phyloP scores from a whole-genome alignment of 37 sponge, comb jelly and placozoan species.

The Petrosia ficiformis region DNA sequence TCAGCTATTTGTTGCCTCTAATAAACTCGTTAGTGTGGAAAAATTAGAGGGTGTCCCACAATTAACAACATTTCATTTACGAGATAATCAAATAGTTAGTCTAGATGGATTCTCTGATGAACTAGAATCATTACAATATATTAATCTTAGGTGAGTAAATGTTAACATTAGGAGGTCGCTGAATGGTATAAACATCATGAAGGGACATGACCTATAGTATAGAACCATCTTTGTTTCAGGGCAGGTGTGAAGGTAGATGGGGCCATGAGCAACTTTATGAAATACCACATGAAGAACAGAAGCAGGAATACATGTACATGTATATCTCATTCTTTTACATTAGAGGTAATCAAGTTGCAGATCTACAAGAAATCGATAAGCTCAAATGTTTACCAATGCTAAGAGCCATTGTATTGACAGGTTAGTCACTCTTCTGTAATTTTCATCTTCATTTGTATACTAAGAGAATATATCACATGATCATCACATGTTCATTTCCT shows the following conservation, averaged over 20 bases:
- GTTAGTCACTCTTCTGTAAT: no score
- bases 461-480: no score
- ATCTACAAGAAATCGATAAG: constrained; percentile 61
- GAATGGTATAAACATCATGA: no score
- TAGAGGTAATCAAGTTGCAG: constrained; percentile 64
- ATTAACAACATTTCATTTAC: constrained; percentile 81
- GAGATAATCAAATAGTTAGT: constrained; percentile 71
- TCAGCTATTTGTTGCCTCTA: constrained; percentile 83
- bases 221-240: no score
- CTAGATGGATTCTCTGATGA: constrained; percentile 82
- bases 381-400: constrained; percentile 74
- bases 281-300: no score
- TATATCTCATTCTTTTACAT: neutral
- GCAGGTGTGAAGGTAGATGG: no score
- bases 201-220: no score
- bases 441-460: no score
- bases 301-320: neutral
- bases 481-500: no score
- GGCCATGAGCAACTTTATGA: no score
- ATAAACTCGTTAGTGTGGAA: constrained; percentile 64
- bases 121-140: constrained; percentile 75
- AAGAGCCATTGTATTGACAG: constrained; percentile 67
- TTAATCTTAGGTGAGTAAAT: constrained; percentile 96
- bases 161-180: neutral
- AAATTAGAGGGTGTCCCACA: constrained; percentile 61